These are phyloP conservation scores for Parelbella ahira DNA, from an alignment of 2,888 invertebrate species.

Conservation along the genomic window DNA sequence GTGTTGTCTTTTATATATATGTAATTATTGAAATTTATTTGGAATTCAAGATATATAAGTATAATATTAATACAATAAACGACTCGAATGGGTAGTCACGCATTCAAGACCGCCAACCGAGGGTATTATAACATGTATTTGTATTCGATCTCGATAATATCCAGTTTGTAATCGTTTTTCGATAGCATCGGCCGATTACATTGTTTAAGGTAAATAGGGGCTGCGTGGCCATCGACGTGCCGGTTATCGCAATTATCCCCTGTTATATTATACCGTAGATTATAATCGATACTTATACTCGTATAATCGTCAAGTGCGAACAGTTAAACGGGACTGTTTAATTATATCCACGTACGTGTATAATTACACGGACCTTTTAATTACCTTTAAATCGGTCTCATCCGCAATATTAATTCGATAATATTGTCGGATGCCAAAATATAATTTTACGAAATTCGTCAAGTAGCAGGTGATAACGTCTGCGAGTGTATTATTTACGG, in stretches of 20 bases:
- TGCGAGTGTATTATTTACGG: not conserved
- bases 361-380: no score
- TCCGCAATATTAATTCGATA: conserved; percentile 1
- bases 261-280: conserved; percentile 17
- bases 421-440: not conserved
- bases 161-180: conserved; percentile 20
- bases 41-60: no score
- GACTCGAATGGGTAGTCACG: not conserved
- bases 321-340: conserved; percentile 4
- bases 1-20: no score
- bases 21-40: no score
- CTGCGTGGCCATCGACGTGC: conserved; percentile 6
- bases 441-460: not conserved
- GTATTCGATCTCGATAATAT: conserved; percentile 17
- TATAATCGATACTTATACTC: conserved; percentile 11
- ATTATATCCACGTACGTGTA: conserved; percentile 5
- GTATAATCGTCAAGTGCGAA: conserved; percentile 6
- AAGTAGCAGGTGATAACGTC: conserved; percentile 3
- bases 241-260: conserved; percentile 21
- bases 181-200: conserved; percentile 23
- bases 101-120: not conserved
- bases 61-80: not conserved
- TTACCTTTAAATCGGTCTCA: conserved; percentile 10
- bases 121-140: no score
- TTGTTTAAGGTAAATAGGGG: conserved; percentile 21